A percentile compares a stretch with the other conserved stretches of the same genome.
phyloP scores from a whole-genome alignment of 1,140 invertebrate genomes.

The Drosophila sturtevanti region DNA sequence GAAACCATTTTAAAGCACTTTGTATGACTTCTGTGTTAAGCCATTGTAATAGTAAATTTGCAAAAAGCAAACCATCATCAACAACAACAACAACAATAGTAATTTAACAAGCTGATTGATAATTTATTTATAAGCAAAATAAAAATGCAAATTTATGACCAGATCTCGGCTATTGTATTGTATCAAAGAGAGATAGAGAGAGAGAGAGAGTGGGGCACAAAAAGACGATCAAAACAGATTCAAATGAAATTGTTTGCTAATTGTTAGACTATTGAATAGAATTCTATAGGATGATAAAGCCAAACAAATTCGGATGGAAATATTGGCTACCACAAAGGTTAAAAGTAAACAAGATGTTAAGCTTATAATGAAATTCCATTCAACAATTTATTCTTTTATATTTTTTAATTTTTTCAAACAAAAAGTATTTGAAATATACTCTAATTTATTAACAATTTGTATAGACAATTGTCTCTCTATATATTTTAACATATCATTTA shows the following conservation, averaged over 20 bases:
- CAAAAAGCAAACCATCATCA: neutral
- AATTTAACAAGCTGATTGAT: neutral
- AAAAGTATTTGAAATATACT: neutral
- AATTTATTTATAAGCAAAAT: slow-evolving; percentile 7
- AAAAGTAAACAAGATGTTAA: neutral
- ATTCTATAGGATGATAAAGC: neutral
- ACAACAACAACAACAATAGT: neutral
- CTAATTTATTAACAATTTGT: too few species aligned
- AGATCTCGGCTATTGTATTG: neutral
- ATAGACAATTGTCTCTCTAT: too few species aligned
- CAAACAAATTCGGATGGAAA: neutral
- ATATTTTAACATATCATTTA: too few species aligned
- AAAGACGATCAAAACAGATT: slow-evolving; percentile 1
- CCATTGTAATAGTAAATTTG: slow-evolving; percentile 31
- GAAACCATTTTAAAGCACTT: slow-evolving; percentile 58
- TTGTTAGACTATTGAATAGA: slow-evolving; percentile 1
- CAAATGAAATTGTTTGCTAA: slow-evolving; percentile 5
- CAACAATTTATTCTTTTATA: neutral
- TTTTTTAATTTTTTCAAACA: neutral
- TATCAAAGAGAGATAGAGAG: neutral
- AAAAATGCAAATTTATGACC: slow-evolving; percentile 5
- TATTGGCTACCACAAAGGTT: too few species aligned
- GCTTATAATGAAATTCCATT: neutral
- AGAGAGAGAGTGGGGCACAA: neutral
- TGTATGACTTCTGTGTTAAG: slow-evolving; percentile 60